phyloP scores from a whole-genome alignment of 2,113 vertebrate genomes.

The Chaenocephalus aceratus region DNA sequence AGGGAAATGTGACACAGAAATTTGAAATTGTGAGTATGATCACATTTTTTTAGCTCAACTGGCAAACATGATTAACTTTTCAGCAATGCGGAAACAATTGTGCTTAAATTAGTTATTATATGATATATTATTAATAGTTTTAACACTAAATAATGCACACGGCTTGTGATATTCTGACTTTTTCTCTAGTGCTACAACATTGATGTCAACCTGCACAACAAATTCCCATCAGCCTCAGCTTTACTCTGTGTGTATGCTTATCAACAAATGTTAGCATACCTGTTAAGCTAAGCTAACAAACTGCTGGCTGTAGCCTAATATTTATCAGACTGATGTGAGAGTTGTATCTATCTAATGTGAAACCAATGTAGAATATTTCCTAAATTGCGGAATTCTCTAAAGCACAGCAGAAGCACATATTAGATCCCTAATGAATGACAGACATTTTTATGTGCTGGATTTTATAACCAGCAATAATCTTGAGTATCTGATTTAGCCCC shows the following conservation, averaged over 20 bases:
- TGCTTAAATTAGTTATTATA: background rate
- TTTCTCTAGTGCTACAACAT: background rate
- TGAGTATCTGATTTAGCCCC: conserved; percentile 10
- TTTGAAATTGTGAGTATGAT: conserved; percentile 95
- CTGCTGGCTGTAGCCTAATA: too few relatives aligned
- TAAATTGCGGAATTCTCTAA: background rate
- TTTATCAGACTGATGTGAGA: too few relatives aligned
- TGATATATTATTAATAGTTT: background rate
- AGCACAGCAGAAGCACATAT: background rate
- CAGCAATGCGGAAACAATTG: background rate
- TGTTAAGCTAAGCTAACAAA: too few relatives aligned
- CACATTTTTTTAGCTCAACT: background rate
- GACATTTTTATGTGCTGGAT: background rate
- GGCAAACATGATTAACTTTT: background rate
- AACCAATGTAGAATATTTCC: too few relatives aligned
- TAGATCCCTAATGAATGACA: background rate
- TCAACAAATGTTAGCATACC: too few relatives aligned
- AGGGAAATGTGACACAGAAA: conserved; percentile 97
- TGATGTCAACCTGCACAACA: too few relatives aligned
- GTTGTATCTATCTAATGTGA: too few relatives aligned
- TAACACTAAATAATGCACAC: background rate
- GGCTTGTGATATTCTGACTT: background rate
- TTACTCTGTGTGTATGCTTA: too few relatives aligned
- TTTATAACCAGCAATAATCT: conserved; percentile 6
- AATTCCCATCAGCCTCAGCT: too few relatives aligned